These are phyloP conservation scores for Gallinago paraguaiae DNA, from an alignment of 2,113 vertebrate genomes.

Conservation along the genomic window DNA sequence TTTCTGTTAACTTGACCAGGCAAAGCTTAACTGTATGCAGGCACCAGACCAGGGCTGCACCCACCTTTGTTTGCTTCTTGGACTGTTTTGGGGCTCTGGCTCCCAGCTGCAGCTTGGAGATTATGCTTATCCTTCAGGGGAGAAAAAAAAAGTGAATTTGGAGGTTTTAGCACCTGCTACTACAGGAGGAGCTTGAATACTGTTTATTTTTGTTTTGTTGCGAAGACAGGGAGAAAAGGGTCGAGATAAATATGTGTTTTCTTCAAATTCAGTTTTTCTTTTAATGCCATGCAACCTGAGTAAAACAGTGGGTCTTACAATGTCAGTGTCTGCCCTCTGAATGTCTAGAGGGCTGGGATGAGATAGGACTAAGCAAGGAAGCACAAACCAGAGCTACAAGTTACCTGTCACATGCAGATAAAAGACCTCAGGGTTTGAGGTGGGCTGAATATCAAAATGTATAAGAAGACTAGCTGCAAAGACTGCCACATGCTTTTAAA, in stretches of 20 bases:
- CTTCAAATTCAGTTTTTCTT: neutral
- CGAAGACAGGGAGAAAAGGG: neutral
- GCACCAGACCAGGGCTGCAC: neutral
- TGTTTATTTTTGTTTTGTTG: neutral
- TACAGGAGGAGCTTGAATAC: neutral
- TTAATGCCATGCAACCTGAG: neutral
- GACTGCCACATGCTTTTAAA: neutral
- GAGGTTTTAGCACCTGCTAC: neutral
- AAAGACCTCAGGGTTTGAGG: neutral
- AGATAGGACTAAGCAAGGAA: neutral
- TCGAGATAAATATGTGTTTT: accelerated
- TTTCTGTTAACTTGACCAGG: neutral
- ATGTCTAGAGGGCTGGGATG: neutral
- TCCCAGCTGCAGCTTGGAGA: neutral
- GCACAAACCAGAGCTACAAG: neutral
- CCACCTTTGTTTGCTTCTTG: neutral
- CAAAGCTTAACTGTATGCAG: neutral
- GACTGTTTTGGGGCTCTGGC: neutral
- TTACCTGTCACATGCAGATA: neutral
- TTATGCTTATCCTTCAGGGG: neutral
- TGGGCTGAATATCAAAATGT: accelerated
- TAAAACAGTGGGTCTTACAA: accelerated
- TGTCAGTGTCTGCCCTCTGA: neutral
- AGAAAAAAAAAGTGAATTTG: neutral
- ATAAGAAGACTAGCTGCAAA: neutral